phyloP scores from a whole-genome alignment of 1,140 invertebrate species.

The Bombus difficillimus region DNA sequence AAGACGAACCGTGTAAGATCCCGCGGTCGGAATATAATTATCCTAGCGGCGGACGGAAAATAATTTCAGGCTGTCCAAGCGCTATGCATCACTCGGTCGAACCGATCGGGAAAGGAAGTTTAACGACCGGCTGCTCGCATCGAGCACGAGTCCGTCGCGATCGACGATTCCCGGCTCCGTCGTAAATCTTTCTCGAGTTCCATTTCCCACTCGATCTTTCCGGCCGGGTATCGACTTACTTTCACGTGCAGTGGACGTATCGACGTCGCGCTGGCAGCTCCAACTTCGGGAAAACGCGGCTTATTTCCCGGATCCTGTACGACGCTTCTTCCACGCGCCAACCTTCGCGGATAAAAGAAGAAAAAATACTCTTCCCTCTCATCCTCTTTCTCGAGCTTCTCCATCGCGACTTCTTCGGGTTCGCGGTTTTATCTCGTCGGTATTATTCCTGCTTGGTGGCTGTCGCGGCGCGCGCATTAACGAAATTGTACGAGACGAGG shows the following conservation, averaged over 20 bases:
- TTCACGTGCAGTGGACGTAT: constrained; percentile 31
- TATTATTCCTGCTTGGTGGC: neutral
- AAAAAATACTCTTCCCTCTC: neutral
- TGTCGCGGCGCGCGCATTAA: neutral
- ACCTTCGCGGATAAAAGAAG: neutral
- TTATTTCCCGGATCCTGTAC: constrained; percentile 1
- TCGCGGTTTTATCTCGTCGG: neutral
- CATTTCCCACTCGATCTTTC: constrained; percentile 61
- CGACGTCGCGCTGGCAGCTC: constrained; percentile 19
- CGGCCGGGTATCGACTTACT: constrained; percentile 55
- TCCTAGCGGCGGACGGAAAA: constrained; percentile 35
- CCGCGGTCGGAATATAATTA: constrained; percentile 49
- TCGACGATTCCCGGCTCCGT: constrained; percentile 46
- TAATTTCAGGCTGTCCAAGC: constrained; percentile 40
- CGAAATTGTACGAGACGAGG: constrained; percentile 6
- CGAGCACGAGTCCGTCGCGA: constrained; percentile 47
- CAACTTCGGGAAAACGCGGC: constrained; percentile 37
- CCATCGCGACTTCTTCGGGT: neutral
- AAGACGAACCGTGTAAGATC: constrained; percentile 5
- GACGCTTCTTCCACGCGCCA: neutral
- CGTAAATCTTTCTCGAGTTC: constrained; percentile 58
- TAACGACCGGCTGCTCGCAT: constrained; percentile 48
- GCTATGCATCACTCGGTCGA: constrained; percentile 49
- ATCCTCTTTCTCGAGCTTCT: neutral
- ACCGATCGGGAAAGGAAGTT: constrained; percentile 62